A percentile compares a stretch with the other conserved stretches of the same genome.
Conservation (phyloP, 1,140 invertebrate genomes). For the Calycopis cecrops region DNA sequence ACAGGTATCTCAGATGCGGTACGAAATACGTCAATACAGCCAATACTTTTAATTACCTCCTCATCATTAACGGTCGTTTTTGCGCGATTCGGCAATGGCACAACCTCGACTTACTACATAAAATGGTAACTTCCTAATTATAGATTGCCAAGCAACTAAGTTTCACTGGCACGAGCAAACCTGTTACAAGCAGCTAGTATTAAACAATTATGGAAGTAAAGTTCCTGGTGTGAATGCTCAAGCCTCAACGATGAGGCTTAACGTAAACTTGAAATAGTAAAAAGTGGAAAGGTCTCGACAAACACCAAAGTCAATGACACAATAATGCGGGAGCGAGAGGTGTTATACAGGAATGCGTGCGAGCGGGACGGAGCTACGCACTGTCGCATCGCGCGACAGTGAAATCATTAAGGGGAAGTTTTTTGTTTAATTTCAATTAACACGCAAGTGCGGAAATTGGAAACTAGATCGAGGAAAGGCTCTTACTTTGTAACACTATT, state of each 20-base stretch:
- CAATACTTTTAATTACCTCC: too few species aligned
- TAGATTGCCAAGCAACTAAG: too few species aligned
- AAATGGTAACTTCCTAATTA: too few species aligned
- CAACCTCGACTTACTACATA: too few species aligned
- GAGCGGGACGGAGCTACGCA: conserved; percentile 15
- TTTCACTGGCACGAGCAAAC: too few species aligned
- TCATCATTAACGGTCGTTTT: too few species aligned
- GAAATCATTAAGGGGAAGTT: conserved; percentile 15
- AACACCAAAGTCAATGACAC: conserved; percentile 16
- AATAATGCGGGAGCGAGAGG: conserved; percentile 12
- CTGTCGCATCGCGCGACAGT: conserved; percentile 17
- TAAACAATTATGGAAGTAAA: too few species aligned
- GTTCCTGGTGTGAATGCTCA: neutral
- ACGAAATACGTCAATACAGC: too few species aligned
- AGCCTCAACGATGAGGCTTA: neutral
- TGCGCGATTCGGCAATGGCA: too few species aligned
- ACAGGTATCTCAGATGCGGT: too few species aligned
- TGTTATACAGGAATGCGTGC: conserved; percentile 15
- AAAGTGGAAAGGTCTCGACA: neutral
- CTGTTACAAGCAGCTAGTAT: too few species aligned
- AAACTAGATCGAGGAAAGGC: conserved; percentile 10
- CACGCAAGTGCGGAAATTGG: conserved; percentile 8
- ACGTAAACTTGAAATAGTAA: neutral
- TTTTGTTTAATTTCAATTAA: neutral
- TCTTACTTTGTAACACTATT: too few species aligned